Evolutionary conservation across 64 coral and sea anemone species (phyloP).

Genomic region (Porites lutea): DNA sequence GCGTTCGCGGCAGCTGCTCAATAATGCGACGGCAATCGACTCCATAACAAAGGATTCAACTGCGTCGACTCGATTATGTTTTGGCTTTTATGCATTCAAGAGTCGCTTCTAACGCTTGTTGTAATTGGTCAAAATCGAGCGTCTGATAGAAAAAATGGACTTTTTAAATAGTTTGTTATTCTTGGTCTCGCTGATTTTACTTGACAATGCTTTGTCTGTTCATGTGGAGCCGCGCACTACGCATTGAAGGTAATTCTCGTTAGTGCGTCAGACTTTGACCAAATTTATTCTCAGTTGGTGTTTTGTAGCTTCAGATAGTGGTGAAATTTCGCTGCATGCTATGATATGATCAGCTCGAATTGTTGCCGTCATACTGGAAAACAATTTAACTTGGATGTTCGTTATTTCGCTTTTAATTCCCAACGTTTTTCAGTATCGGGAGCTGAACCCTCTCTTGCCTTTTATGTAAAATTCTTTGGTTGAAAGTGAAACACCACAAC

Average conservation of each 20-base stretch:
- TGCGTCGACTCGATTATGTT: constrained; percentile 41
- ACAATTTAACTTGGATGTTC: not conserved
- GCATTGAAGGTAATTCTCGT: not conserved
- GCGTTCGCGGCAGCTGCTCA: not conserved
- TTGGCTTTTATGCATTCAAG: constrained; percentile 8
- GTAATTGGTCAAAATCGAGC: constrained; percentile 9
- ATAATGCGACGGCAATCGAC: constrained; percentile 15
- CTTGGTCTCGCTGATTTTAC: not conserved
- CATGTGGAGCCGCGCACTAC: not conserved
- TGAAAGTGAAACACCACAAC: too few species aligned
- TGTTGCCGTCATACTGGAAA: not conserved
- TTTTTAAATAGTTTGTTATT: constrained; percentile 26
- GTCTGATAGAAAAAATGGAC: constrained; percentile 13
- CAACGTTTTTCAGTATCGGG: not conserved
- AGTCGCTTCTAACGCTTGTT: not conserved
- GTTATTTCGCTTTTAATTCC: not conserved
- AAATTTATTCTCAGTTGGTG: not conserved
- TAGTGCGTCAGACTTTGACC: not conserved
- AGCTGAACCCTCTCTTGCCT: too few species aligned
- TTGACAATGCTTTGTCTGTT: not conserved
- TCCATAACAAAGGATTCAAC: not conserved
- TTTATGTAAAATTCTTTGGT: too few species aligned
- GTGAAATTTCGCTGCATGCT: not conserved
- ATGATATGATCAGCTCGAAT: not conserved
- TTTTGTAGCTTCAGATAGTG: not conserved